These are phyloP conservation scores for Hydractinia symbiolongicarpus DNA, from an alignment of 30 jellyfish, hydroid and myxozoan species.

Conservation along the genomic window DNA sequence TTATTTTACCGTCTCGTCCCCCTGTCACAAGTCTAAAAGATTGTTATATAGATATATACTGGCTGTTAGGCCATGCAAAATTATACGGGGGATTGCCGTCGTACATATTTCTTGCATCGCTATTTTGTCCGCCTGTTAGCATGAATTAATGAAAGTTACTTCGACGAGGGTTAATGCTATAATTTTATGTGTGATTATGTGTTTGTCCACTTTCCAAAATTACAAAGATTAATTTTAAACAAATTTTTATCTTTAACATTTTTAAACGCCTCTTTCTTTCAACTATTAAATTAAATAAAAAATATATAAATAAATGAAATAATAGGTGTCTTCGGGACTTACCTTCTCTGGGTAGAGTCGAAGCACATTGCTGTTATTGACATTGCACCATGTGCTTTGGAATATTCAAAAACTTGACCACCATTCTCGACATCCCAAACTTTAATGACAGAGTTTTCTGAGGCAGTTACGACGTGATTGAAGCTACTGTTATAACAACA, in stretches of 20 bases:
- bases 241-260: no score
- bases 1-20: slow-evolving; percentile 84
- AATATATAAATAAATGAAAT: no score
- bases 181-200: no score
- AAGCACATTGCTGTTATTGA: slow-evolving; percentile 77
- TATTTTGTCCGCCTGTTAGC: no score
- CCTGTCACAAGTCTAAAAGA: slow-evolving; percentile 74
- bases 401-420: slow-evolving; percentile 70
- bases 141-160: no score
- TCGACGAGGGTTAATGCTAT: no score
- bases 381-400: slow-evolving; percentile 66
- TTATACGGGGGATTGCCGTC: not conserved
- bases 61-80: not conserved
- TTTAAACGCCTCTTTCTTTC: no score
- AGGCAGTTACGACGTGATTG: slow-evolving; percentile 91
- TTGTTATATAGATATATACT: not conserved
- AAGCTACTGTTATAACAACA: slow-evolving; percentile 63
- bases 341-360: slow-evolving; percentile 94
- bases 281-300: no score
- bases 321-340: not conserved
- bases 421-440: slow-evolving; percentile 93
- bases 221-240: no score
- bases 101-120: no score
- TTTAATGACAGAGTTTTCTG: slow-evolving; percentile 85
- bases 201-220: no score